Percentiles rank a stretch among this genome's conserved stretches.
Evolutionary conservation across 2,888 invertebrate genomes (phyloP).

Genomic region (Odiellus spinosus): DNA sequence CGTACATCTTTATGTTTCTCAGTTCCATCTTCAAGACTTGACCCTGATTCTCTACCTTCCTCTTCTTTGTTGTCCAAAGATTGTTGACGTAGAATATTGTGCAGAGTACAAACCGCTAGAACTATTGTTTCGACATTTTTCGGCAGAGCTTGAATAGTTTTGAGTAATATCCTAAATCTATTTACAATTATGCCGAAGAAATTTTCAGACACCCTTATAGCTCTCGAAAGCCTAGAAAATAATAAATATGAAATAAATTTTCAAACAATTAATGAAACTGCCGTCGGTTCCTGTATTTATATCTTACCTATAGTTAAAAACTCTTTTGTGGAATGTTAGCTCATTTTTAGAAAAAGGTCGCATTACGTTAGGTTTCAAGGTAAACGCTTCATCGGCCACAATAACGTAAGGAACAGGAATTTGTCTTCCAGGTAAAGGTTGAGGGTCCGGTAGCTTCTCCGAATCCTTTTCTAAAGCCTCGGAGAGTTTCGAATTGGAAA

Average conservation of each 20-base stretch:
- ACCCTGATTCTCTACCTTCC: too few species aligned
- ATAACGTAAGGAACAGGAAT: background rate
- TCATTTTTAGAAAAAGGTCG: background rate
- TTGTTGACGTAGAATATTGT: too few species aligned
- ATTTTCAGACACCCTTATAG: constrained; percentile 3
- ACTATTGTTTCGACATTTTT: background rate
- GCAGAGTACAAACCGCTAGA: too few species aligned
- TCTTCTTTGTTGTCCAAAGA: too few species aligned
- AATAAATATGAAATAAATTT: too few species aligned
- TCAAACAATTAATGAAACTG: too few species aligned
- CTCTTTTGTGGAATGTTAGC: background rate
- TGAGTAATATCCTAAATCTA: constrained; percentile 2
- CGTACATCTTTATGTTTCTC: too few species aligned
- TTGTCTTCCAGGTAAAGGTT: background rate
- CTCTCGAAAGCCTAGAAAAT: constrained; percentile 1
- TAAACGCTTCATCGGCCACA: background rate
- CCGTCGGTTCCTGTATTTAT: too few species aligned
- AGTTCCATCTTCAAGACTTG: too few species aligned
- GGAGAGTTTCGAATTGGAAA: background rate
- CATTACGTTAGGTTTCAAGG: background rate
- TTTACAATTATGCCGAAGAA: constrained; percentile 3
- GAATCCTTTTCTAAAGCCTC: background rate
- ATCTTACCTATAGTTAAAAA: background rate
- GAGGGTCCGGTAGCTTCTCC: too few species aligned
- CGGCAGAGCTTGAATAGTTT: background rate